A percentile compares a stretch with the other conserved stretches of the same genome.
Evolutionary conservation across 2,888 invertebrate species (phyloP).

Genomic region (Cheilosia soror): DNA sequence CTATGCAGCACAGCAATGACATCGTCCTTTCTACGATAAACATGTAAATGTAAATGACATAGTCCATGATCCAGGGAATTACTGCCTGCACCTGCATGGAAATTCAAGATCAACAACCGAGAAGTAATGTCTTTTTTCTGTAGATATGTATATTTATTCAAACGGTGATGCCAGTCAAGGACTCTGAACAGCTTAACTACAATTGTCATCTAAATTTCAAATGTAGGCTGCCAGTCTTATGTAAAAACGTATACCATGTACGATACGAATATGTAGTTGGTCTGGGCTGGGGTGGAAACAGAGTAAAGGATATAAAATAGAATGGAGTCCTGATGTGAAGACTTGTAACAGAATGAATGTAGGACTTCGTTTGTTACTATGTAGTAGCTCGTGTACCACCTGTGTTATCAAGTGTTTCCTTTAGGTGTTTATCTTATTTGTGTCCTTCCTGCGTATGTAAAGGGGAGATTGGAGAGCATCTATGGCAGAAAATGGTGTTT

Average conservation of each 20-base stretch:
- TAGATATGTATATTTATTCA: not conserved
- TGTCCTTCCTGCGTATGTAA: constrained; percentile 1
- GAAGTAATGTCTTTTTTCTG: constrained; percentile 5
- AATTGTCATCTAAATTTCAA: constrained; percentile 73
- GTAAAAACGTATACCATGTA: not conserved
- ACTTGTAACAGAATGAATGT: constrained; percentile 44
- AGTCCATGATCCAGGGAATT: too few relatives aligned
- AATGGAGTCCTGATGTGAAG: constrained; percentile 55
- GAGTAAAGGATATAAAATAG: constrained; percentile 35
- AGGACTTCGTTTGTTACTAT: constrained; percentile 50
- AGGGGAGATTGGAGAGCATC: not conserved
- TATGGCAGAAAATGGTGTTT: constrained; percentile 16
- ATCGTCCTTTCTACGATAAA: constrained; percentile 36
- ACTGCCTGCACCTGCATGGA: constrained; percentile 29
- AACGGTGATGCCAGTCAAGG: constrained; percentile 54
- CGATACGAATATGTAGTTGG: not conserved
- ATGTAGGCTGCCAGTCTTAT: constrained; percentile 44
- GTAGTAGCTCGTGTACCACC: constrained; percentile 21
- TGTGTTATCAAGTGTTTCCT: constrained; percentile 51
- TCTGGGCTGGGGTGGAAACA: not conserved
- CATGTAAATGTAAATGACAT: not conserved
- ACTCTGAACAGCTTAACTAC: constrained; percentile 52
- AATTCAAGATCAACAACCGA: constrained; percentile 47
- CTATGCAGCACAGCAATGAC: constrained; percentile 1
- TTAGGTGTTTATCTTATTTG: constrained; percentile 55